Percentiles rank a stretch among this genome's conserved stretches.
These are phyloP conservation scores for Cheilosia soror DNA, from an alignment of 2,888 invertebrate genomes.

Conservation along the genomic window DNA sequence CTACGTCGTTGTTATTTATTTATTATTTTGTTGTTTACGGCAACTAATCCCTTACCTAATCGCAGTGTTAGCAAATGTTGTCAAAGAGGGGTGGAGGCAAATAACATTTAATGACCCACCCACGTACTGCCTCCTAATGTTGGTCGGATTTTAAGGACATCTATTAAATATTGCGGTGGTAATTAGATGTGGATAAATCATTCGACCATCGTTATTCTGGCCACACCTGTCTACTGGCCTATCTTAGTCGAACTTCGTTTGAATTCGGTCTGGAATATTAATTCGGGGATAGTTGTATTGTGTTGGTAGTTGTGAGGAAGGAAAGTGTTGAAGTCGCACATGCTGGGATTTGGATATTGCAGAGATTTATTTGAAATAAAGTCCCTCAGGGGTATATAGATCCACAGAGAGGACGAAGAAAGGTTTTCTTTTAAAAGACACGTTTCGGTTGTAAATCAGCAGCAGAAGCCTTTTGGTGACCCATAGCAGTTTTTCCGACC, in stretches of 20 bases:
- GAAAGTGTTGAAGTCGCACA: constrained; percentile 42
- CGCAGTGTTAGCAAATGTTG: constrained; percentile 34
- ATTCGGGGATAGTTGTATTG: constrained; percentile 38
- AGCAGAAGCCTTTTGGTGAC: constrained; percentile 27
- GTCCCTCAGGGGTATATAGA: constrained; percentile 23
- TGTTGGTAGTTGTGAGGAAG: background rate
- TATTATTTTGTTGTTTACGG: background rate
- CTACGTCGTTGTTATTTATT: background rate
- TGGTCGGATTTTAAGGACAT: constrained; percentile 24
- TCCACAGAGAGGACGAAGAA: constrained; percentile 31
- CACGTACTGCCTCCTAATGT: constrained; percentile 5
- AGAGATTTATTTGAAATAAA: constrained; percentile 37
- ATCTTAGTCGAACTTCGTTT: constrained; percentile 1
- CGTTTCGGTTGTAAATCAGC: constrained; percentile 68
- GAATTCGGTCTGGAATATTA: constrained; percentile 61
- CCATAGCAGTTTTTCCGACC: constrained; percentile 11
- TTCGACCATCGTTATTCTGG: constrained; percentile 21
- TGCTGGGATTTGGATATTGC: constrained; percentile 31
- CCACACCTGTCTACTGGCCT: constrained; percentile 36
- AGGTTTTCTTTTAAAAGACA: constrained; percentile 42
- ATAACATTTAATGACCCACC: constrained; percentile 1
- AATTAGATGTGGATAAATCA: constrained; percentile 67
- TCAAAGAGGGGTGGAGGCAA: background rate
- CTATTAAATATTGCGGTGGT: constrained; percentile 61
- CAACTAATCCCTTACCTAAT: constrained; percentile 39